These are phyloP conservation scores for Cyprinodon diabolis DNA, from an alignment of 2,797 vertebrate species.

Conservation along the genomic window DNA sequence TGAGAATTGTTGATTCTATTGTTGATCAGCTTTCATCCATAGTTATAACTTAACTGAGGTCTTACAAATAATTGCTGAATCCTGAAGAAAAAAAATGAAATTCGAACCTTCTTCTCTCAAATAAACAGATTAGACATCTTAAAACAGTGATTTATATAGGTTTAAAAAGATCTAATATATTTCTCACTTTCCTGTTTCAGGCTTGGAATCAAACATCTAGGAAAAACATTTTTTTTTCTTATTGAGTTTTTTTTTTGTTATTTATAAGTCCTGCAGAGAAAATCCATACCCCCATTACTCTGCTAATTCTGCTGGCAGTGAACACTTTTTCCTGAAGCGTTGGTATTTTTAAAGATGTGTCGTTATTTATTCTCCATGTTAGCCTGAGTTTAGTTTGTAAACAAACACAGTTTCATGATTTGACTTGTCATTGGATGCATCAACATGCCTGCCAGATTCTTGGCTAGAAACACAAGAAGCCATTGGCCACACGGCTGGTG, in stretches of 20 bases:
- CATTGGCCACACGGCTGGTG: slow-evolving; percentile 20
- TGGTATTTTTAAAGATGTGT: neutral
- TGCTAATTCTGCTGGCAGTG: neutral
- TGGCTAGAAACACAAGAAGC: slow-evolving; percentile 31
- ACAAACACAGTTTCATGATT: slow-evolving; percentile 37
- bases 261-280: neutral
- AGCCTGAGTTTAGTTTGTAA: slow-evolving; percentile 30
- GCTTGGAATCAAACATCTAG: too few relatives aligned
- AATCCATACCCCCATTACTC: neutral
- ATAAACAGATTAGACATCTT: too few relatives aligned
- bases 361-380: neutral
- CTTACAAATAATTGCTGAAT: too few relatives aligned
- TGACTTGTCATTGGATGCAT: slow-evolving; percentile 45
- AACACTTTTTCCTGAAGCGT: neutral
- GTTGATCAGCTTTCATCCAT: neutral
- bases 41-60: neutral
- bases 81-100: too few relatives aligned
- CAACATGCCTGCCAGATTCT: slow-evolving; percentile 19
- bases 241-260: neutral
- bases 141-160: too few relatives aligned
- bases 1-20: neutral
- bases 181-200: too few relatives aligned
- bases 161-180: too few relatives aligned
- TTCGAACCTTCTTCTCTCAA: too few relatives aligned
- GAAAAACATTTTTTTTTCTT: neutral